Percentiles rank a stretch among this genome's conserved stretches.
These are phyloP conservation scores for Drosophila anomalata DNA, from an alignment of 2,888 invertebrate genomes.

Conservation along the genomic window DNA sequence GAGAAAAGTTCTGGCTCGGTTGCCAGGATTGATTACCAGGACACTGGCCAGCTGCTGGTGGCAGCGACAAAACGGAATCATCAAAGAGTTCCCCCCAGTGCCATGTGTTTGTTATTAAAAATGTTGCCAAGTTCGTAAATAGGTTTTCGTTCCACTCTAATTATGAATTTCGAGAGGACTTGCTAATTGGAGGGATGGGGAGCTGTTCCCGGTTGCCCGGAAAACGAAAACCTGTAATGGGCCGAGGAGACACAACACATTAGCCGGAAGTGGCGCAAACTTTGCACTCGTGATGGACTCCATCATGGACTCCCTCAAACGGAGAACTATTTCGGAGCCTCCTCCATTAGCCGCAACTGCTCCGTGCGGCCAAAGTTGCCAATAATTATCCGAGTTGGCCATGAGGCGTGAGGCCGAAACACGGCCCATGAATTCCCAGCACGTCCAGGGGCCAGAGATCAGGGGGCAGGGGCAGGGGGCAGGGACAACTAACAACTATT, in stretches of 20 bases:
- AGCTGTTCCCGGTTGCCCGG: background rate
- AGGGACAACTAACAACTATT: slow-evolving; percentile 51
- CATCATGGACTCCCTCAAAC: background rate
- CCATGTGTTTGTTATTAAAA: background rate
- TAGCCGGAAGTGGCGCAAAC: slow-evolving; percentile 7
- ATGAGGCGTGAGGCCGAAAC: slow-evolving; percentile 14
- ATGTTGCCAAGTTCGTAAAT: background rate
- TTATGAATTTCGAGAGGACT: background rate
- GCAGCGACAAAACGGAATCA: background rate
- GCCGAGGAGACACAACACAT: background rate
- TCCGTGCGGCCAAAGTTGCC: slow-evolving; percentile 32
- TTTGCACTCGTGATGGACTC: slow-evolving; percentile 7
- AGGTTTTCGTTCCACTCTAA: background rate
- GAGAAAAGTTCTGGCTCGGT: slow-evolving; percentile 2
- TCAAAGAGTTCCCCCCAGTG: background rate
- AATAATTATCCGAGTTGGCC: slow-evolving; percentile 61
- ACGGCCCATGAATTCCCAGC: slow-evolving; percentile 22
- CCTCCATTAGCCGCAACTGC: background rate
- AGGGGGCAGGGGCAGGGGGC: background rate
- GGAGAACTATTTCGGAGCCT: background rate
- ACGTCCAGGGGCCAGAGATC: slow-evolving; percentile 8
- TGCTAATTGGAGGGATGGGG: background rate
- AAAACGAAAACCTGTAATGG: background rate
- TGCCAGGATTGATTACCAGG: slow-evolving; percentile 15
- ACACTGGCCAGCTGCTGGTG: background rate